phyloP scores from a whole-genome alignment of 2,797 vertebrate species.

The Gastrophryne carolinensis region DNA sequence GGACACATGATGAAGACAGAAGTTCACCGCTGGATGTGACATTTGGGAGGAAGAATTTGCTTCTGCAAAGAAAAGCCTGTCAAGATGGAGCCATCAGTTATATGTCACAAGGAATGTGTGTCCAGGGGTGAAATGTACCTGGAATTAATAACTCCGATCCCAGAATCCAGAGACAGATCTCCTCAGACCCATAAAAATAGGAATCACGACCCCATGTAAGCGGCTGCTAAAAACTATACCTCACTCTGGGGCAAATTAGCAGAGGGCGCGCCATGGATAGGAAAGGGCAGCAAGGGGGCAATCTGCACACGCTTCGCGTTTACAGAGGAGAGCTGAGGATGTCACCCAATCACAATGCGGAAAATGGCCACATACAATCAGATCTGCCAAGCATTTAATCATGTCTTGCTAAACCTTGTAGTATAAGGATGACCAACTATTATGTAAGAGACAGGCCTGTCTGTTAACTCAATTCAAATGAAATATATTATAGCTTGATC shows the following conservation, averaged over 20 bases:
- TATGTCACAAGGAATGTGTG: slow-evolving; percentile 39
- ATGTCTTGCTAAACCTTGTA: no score
- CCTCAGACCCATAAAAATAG: slow-evolving; percentile 15
- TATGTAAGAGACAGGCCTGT: no score
- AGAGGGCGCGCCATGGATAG: neutral
- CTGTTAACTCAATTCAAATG: no score
- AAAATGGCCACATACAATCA: no score
- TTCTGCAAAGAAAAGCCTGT: slow-evolving; percentile 35
- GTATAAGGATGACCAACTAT: no score
- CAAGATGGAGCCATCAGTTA: slow-evolving; percentile 33
- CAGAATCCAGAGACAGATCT: neutral
- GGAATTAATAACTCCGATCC: slow-evolving; percentile 20
- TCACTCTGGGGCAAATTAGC: neutral
- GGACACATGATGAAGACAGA: slow-evolving; percentile 35
- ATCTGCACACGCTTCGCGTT: neutral
- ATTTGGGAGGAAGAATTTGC: slow-evolving; percentile 29
- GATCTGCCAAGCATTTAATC: no score
- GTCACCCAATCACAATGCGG: no score
- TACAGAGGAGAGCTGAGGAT: neutral
- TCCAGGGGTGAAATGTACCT: slow-evolving; percentile 32
- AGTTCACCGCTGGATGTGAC: slow-evolving; percentile 33
- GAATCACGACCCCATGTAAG: neutral
- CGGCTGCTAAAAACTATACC: neutral
- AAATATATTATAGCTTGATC: no score
- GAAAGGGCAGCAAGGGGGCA: neutral